These are phyloP conservation scores for Enteromius radiatus DNA, from an alignment of 2,797 vertebrate genomes.

Conservation along the genomic window DNA sequence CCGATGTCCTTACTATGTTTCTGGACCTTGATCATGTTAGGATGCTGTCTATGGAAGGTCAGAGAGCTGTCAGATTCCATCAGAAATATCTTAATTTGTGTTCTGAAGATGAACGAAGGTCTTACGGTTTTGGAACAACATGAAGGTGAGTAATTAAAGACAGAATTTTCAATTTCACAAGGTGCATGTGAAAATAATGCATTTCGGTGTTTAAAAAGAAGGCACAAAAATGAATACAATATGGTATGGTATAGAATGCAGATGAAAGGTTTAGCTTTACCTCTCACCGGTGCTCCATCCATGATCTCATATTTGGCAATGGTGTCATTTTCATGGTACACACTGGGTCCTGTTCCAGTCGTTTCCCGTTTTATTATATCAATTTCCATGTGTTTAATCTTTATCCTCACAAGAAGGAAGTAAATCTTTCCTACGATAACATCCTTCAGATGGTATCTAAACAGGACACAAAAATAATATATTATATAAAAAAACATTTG, in stretches of 20 bases:
- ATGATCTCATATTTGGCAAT: slow-evolving; percentile 99
- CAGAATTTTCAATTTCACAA: no score
- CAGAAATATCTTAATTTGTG: no score
- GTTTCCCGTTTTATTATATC: slow-evolving; percentile 99
- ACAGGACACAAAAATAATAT: not conserved
- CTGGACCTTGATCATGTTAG: no score
- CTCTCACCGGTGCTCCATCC: slow-evolving; percentile 96
- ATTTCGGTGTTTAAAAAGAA: not conserved
- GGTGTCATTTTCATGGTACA: slow-evolving; percentile 97
- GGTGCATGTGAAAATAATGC: not conserved
- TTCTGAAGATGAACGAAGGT: no score
- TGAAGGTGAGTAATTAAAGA: no score
- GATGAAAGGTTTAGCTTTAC: slow-evolving; percentile 70
- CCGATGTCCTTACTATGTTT: no score
- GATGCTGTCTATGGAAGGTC: no score
- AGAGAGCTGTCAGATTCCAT: no score
- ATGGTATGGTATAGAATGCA: not conserved
- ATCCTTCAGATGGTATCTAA: slow-evolving; percentile 96
- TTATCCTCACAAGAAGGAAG: slow-evolving; percentile 97
- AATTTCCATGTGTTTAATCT: slow-evolving; percentile 99
- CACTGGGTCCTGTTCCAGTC: slow-evolving; percentile 93
- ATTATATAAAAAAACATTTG: no score
- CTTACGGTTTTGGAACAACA: no score
- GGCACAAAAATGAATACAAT: not conserved
- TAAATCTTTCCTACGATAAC: slow-evolving; percentile 99